Evolutionary conservation across 1,140 invertebrate species (phyloP).

Genomic region (Cotesia glomerata): DNA sequence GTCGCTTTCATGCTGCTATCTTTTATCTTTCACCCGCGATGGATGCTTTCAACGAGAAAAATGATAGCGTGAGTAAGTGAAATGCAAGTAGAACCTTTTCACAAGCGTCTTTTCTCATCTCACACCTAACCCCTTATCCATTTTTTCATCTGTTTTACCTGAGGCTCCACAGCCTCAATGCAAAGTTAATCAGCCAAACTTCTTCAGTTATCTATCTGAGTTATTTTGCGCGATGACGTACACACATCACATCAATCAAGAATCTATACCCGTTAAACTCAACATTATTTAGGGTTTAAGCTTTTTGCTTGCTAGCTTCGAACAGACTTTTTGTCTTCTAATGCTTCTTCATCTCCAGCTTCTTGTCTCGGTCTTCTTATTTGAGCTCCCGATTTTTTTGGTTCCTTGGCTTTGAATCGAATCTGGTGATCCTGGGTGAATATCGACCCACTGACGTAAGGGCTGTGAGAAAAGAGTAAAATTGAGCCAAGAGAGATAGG

Average conservation of each 20-base stretch:
- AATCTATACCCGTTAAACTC: neutral
- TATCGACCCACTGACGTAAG: neutral
- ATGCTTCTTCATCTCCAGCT: neutral
- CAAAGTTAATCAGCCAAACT: neutral
- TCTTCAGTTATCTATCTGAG: neutral
- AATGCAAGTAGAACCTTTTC: neutral
- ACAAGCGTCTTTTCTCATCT: no score
- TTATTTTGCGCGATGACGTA: no score
- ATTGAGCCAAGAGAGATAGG: neutral
- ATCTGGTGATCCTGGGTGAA: neutral
- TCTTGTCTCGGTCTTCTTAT: neutral
- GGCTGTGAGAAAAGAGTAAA: neutral
- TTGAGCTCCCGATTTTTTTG: neutral
- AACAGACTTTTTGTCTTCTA: no score
- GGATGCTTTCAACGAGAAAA: conserved; percentile 36
- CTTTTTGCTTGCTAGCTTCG: neutral
- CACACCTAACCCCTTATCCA: conserved; percentile 19
- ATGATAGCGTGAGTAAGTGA: conserved; percentile 12
- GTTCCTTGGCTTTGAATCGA: neutral
- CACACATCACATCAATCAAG: neutral
- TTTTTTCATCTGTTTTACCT: neutral
- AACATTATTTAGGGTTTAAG: neutral
- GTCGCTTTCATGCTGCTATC: conserved; percentile 31
- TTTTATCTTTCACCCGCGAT: conserved; percentile 36
- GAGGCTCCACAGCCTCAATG: neutral